Evolutionary conservation across 2,113 vertebrate genomes (phyloP), one percentile per base, ranked within the genome.

Genomic region (Hippoglossus stenolepis): DNA sequence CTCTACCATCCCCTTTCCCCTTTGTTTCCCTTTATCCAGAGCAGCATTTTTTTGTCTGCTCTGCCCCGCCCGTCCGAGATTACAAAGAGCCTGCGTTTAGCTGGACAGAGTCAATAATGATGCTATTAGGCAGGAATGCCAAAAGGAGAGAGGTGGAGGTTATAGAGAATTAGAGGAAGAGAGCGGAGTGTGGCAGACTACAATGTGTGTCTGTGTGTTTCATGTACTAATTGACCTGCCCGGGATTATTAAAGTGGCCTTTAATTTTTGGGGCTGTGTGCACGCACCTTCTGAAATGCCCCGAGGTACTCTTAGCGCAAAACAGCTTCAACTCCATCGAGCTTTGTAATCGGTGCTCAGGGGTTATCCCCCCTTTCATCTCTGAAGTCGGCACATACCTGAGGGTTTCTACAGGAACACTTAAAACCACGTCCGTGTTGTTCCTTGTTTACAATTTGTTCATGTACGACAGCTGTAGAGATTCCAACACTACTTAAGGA

Each of bases 111-210:
- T 90, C 89, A 91, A 84, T 93, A 92, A 93, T 94, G 92, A 95
- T 93, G 91, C 93, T 77, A 94, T 94, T 93, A 94, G 87, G 77
- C 83, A 90, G 91, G 94, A 95, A 95, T 95, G 94, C 85, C 79
- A 61, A 79, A 79, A 90, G 64, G 74, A 86, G 68, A 81, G 85
- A 90, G 76, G 85, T 78, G 83, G 89, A 86, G 85, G 68, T 75
- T 79, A 21, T 21, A 65, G 54, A 85, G 83, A 77, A 83, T 82
- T 83, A 81, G 54, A 87, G 72, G 68, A 77, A 47, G 79, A 80
- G 66, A 74, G 73, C 57, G 73, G 84, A 83, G 85, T 82, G 84
- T 82, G 82, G 66, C 84, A 64, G 73, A 84, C 73, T 71, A 69
- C 79, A 84, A 65, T 89, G 67, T 78, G 75, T 84, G 82, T 86